Conservation (phyloP, 1,140 invertebrate genomes). For the Bombus superbus region DNA sequence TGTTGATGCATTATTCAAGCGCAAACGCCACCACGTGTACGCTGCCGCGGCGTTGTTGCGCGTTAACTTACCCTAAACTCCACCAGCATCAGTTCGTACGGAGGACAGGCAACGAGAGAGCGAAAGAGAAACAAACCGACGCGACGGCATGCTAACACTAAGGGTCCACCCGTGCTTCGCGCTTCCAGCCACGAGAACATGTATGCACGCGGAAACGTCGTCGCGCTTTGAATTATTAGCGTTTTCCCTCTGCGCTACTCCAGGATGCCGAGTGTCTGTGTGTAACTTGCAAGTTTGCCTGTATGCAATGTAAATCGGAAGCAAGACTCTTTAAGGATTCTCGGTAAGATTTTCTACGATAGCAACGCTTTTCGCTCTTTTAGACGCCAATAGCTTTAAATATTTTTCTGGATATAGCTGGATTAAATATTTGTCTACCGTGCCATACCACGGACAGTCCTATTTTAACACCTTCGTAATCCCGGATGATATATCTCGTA, state of each 20-base stretch:
- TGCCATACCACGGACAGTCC: too few relatives aligned
- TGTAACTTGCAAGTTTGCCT: background rate
- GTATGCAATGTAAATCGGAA: background rate
- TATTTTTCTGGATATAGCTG: too few relatives aligned
- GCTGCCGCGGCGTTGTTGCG: conserved; percentile 71
- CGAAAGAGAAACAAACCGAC: conserved; percentile 9
- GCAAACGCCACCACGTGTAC: conserved; percentile 75
- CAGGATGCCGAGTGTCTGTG: background rate
- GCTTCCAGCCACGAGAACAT: background rate
- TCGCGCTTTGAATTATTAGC: background rate
- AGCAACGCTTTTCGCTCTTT: too few relatives aligned
- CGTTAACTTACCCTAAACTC: conserved; percentile 81
- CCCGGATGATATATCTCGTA: too few relatives aligned
- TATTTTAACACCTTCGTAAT: too few relatives aligned
- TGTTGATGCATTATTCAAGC: conserved; percentile 81
- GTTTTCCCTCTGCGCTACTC: background rate
- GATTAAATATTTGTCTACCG: too few relatives aligned
- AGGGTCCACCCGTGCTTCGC: conserved; percentile 4
- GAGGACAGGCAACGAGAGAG: conserved; percentile 28
- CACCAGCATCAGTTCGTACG: conserved; percentile 45
- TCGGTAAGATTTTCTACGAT: too few relatives aligned
- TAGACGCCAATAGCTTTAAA: too few relatives aligned
- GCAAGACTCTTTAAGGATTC: too few relatives aligned
- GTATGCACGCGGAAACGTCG: conserved; percentile 35
- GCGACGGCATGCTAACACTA: conserved; percentile 15